These are phyloP conservation scores for Drosophila watanabei DNA, from an alignment of 1,140 invertebrate genomes.

Conservation along the genomic window DNA sequence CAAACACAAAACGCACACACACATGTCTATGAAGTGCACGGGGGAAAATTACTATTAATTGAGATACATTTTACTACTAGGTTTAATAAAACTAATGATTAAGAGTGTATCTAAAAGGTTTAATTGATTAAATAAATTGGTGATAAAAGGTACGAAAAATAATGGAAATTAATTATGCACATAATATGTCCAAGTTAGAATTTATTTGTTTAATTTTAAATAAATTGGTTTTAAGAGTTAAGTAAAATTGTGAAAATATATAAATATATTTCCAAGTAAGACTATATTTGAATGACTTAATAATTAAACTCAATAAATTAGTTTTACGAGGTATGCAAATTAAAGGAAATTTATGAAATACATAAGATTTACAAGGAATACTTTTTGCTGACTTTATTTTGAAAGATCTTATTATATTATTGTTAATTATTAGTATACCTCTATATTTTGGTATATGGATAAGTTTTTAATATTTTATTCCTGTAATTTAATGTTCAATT, in stretches of 20 bases:
- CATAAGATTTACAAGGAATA: background rate
- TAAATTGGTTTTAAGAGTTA: background rate
- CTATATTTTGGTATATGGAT: background rate
- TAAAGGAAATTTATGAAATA: background rate
- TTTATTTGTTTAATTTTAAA: background rate
- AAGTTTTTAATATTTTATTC: background rate
- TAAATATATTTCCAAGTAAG: no score
- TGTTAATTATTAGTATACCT: no score
- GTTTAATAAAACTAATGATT: background rate
- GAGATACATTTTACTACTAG: background rate
- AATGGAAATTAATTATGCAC: no score
- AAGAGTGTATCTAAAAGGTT: background rate
- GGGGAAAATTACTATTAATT: background rate
- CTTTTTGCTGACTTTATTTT: background rate
- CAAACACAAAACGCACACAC: conserved; percentile 28
- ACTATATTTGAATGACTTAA: background rate
- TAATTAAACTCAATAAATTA: background rate
- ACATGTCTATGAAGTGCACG: conserved; percentile 13
- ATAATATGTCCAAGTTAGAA: no score
- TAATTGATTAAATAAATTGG: no score
- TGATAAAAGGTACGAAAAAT: no score
- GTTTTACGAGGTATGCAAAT: background rate
- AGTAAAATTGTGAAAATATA: no score
- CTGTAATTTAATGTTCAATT: background rate
- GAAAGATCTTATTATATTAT: no score